A percentile compares a stretch with the other conserved stretches of the same genome.
Evolutionary conservation across 1,140 invertebrate genomes (phyloP).

Genomic region (Drosophila suzukii): DNA sequence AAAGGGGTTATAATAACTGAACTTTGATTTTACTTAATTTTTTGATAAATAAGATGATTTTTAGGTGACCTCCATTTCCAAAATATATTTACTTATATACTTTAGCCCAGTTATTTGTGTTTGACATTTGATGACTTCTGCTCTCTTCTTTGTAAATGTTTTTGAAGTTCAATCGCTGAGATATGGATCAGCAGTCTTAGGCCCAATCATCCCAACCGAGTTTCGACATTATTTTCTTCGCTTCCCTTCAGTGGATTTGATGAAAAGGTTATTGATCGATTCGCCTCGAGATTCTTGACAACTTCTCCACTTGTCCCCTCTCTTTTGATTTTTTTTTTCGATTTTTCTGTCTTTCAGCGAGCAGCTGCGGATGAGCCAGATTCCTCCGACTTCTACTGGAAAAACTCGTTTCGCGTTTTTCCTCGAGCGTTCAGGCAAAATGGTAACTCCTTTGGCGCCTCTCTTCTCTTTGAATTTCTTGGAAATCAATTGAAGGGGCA

Average conservation of each 20-base stretch:
- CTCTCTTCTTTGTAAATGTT: neutral
- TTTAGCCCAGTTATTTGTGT: no score
- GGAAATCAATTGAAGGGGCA: neutral
- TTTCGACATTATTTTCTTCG: constrained; percentile 2
- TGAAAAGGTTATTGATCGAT: constrained; percentile 47
- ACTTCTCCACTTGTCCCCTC: constrained; percentile 15
- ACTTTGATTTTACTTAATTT: no score
- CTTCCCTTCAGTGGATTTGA: constrained; percentile 21
- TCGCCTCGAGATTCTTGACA: constrained; percentile 44
- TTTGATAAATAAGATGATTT: no score
- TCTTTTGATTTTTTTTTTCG: neutral
- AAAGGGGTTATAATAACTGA: no score
- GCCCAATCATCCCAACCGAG: neutral
- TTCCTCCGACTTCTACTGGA: constrained; percentile 43
- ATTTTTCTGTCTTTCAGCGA: neutral
- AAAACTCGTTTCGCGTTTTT: constrained; percentile 44
- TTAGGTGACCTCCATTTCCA: no score
- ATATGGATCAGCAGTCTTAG: neutral
- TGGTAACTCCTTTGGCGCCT: constrained; percentile 15
- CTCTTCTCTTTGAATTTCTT: constrained; percentile 2
- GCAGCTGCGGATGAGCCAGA: constrained; percentile 32
- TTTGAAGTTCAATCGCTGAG: neutral
- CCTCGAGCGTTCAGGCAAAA: constrained; percentile 15
- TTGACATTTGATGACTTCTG: neutral
- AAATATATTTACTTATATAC: no score